Evolutionary conservation across 2,113 vertebrate species (phyloP).

Genomic region (Peucedramus taeniatus): DNA sequence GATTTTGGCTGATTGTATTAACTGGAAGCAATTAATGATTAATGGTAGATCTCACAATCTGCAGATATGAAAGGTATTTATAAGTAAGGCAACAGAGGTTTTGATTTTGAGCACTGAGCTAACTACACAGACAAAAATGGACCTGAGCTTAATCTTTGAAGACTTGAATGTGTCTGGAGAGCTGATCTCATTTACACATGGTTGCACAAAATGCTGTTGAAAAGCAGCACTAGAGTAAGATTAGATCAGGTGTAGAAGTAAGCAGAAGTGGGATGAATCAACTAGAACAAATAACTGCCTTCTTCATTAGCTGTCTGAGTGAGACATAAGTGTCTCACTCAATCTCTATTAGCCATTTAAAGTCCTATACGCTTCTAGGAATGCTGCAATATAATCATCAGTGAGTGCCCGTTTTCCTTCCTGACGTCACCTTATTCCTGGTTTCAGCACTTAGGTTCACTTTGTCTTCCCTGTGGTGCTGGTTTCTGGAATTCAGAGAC

Average conservation of each 20-base stretch:
- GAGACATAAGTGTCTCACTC: not conserved
- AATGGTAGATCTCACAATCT: not conserved
- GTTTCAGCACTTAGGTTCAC: not conserved
- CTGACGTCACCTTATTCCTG: not conserved
- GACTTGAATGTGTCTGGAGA: not conserved
- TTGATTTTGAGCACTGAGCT: not conserved
- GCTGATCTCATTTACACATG: not conserved
- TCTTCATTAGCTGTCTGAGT: not conserved
- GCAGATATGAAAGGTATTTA: not conserved
- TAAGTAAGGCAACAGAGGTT: not conserved
- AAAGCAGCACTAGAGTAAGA: not conserved
- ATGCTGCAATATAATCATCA: not conserved
- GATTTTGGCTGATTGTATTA: not conserved
- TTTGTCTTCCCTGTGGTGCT: not conserved
- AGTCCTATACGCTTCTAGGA: accelerated
- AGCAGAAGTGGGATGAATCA: not conserved
- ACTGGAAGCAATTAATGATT: not conserved
- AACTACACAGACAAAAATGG: not conserved
- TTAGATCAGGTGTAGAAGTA: not conserved
- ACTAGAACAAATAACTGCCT: not conserved
- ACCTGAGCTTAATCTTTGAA: not conserved
- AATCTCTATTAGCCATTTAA: not conserved
- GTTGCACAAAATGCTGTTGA: not conserved
- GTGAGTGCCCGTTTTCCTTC: not conserved
- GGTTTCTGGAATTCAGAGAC: not conserved